These are phyloP conservation scores for Montipora foliosa DNA, from an alignment of 64 coral and sea anemone genomes.

Conservation along the genomic window DNA sequence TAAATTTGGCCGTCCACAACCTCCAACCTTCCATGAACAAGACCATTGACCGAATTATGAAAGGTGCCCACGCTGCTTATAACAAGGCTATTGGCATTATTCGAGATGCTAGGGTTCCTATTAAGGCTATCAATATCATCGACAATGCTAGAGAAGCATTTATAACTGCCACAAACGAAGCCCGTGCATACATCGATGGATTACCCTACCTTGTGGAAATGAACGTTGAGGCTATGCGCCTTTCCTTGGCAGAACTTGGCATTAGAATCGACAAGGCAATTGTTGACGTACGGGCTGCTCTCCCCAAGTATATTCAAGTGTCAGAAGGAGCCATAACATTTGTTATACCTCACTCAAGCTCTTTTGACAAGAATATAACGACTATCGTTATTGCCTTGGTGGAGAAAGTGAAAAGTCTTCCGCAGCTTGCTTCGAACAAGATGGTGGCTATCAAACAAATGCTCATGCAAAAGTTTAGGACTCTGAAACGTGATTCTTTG, in stretches of 20 bases:
- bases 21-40: not conserved
- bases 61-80: not conserved
- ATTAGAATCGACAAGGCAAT: slow-evolving; percentile 10
- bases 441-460: slow-evolving; percentile 12
- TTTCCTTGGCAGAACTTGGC: not conserved
- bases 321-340: slow-evolving; percentile 60
- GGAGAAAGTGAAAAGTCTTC: slow-evolving; percentile 59
- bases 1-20: slow-evolving; percentile 32
- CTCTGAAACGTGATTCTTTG: slow-evolving; percentile 47
- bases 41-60: not conserved
- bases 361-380: slow-evolving; percentile 61
- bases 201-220: not conserved
- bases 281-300: slow-evolving; percentile 34
- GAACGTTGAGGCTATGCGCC: not conserved
- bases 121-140: slow-evolving; percentile 9
- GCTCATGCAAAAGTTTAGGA: slow-evolving; percentile 59
- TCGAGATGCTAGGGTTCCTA: not conserved
- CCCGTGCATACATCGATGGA: not conserved
- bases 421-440: slow-evolving; percentile 32
- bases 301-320: slow-evolving; percentile 77
- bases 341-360: slow-evolving; percentile 68
- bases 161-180: not conserved
- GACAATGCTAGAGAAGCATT: not conserved
- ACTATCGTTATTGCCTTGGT: slow-evolving; percentile 40
- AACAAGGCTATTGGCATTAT: slow-evolving; percentile 16